phyloP scores from a whole-genome alignment of 92 coral and sea anemone species.

The Phymanthus crucifer region DNA sequence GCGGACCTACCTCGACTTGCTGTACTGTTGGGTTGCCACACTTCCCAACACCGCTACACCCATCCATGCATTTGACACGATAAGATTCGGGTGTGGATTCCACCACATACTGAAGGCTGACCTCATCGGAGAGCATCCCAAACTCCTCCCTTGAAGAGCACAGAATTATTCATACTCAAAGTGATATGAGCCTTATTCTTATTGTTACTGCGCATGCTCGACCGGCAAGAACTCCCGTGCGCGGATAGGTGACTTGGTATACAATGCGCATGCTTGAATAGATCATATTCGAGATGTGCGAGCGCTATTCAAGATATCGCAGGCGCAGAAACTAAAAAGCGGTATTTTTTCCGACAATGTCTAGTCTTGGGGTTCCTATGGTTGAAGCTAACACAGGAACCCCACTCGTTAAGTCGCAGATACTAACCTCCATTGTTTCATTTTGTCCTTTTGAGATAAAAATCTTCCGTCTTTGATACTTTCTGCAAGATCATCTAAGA shows the following conservation, averaged over 20 bases:
- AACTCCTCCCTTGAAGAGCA: constrained; percentile 39
- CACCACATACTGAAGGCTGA: constrained; percentile 60
- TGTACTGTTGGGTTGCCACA: constrained; percentile 72
- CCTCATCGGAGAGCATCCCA: constrained; percentile 52
- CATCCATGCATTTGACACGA: constrained; percentile 63
- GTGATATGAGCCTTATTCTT: too few relatives aligned
- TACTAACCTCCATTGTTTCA: constrained; percentile 62
- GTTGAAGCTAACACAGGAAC: not conserved
- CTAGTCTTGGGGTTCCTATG: constrained; percentile 3
- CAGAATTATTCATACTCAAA: too few relatives aligned
- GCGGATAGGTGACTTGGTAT: too few relatives aligned
- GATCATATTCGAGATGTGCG: too few relatives aligned
- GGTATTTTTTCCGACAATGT: not conserved
- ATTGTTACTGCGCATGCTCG: too few relatives aligned
- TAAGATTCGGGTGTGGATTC: constrained; percentile 66
- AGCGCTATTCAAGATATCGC: too few relatives aligned
- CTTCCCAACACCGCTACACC: constrained; percentile 64
- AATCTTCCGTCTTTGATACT: constrained; percentile 67
- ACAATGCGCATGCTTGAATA: too few relatives aligned
- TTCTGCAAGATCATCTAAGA: constrained; percentile 58
- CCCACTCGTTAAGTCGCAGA: not conserved
- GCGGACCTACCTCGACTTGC: constrained; percentile 54
- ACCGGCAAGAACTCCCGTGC: too few relatives aligned
- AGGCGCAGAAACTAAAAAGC: not conserved
- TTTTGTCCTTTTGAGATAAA: constrained; percentile 49